These are phyloP conservation scores for Mellivora capensis DNA, from an alignment of 2,113 vertebrate genomes.

Conservation along the genomic window DNA sequence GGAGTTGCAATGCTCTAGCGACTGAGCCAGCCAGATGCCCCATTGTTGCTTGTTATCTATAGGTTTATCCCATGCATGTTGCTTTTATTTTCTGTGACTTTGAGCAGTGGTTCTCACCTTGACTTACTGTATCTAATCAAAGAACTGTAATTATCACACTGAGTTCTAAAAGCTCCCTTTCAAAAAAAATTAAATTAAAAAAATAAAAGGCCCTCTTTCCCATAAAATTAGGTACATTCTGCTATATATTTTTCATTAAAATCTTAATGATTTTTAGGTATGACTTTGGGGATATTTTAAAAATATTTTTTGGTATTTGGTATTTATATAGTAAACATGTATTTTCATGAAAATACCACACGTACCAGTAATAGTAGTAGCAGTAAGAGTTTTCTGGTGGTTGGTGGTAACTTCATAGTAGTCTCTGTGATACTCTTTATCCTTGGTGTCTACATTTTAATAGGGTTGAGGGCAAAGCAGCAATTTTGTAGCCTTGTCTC, in stretches of 20 bases:
- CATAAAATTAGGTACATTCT: neutral
- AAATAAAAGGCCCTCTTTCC: neutral
- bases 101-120: constrained; percentile 24
- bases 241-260: neutral
- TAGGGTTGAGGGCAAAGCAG: neutral
- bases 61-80: neutral
- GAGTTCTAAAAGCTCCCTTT: neutral
- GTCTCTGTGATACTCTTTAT: neutral
- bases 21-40: neutral
- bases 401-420: neutral
- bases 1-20: neutral
- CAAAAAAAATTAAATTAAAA: neutral
- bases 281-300: neutral
- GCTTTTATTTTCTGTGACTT: neutral
- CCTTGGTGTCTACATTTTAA: neutral
- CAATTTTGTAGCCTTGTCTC: neutral
- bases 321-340: neutral
- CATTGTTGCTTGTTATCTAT: neutral
- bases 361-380: too few species aligned
- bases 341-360: neutral
- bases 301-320: neutral
- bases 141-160: neutral
- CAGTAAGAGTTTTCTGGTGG: neutral
- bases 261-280: neutral
- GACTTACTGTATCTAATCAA: neutral